Evolutionary conservation across 1,140 invertebrate genomes (phyloP).

Genomic region (Ganaspis sp.): DNA sequence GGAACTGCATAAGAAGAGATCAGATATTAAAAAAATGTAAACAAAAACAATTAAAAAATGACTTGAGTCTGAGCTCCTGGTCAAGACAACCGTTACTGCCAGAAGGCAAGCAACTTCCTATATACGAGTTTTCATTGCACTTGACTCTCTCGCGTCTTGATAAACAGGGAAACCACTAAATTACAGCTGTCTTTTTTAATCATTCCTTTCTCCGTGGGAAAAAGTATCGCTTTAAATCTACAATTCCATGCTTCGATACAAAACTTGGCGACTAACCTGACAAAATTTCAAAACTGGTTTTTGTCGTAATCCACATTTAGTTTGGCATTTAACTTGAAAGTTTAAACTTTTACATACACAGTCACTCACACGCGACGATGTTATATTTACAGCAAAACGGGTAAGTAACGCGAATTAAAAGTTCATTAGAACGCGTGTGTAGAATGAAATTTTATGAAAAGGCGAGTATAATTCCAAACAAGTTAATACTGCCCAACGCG

Average conservation of each 20-base stretch:
- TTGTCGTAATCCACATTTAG: neutral
- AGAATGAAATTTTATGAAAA: neutral
- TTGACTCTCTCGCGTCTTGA: slow-evolving; percentile 6
- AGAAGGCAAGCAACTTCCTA: slow-evolving; percentile 2
- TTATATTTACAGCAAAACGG: neutral
- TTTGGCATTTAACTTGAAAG: neutral
- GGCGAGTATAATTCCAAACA: neutral
- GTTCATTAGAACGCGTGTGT: neutral
- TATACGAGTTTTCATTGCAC: neutral
- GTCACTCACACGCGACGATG: neutral
- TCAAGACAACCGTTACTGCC: slow-evolving; percentile 16
- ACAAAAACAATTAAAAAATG: neutral
- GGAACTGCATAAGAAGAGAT: neutral
- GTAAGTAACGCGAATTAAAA: neutral
- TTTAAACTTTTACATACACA: slow-evolving; percentile 1
- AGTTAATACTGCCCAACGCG: neutral
- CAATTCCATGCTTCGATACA: neutral
- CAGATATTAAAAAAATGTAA: neutral
- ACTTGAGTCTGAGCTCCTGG: neutral
- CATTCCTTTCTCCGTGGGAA: neutral
- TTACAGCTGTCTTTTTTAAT: neutral
- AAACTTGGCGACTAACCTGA: neutral
- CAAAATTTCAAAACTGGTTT: neutral
- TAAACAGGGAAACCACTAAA: neutral
- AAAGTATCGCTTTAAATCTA: neutral